A percentile compares a stretch with the other conserved stretches of the same genome.
Conservation (phyloP, 1,140 invertebrate genomes). For the Aporrectodea caliginosa region DNA sequence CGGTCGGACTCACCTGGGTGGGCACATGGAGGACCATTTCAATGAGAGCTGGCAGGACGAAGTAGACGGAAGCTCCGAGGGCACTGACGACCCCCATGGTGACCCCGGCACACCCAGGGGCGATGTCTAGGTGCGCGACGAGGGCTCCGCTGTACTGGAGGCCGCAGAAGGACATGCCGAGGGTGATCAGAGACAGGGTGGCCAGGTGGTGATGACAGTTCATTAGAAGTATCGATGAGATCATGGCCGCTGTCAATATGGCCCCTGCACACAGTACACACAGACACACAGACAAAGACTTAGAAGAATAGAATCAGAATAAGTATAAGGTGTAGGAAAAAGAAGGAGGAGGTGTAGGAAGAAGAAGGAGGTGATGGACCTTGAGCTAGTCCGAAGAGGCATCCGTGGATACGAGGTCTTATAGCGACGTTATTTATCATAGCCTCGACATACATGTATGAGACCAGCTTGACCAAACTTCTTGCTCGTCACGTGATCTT, state of each 20-base stretch:
- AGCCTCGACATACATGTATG: too few relatives aligned
- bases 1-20: not conserved
- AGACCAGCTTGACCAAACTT: too few relatives aligned
- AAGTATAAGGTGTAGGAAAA: too few relatives aligned
- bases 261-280: slow-evolving; percentile 3
- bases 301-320: too few relatives aligned
- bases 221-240: slow-evolving; percentile 8
- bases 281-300: too few relatives aligned
- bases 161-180: slow-evolving; percentile 4
- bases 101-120: not conserved
- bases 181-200: not conserved
- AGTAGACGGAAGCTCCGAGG: not conserved
- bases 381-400: too few relatives aligned
- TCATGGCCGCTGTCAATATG: not conserved
- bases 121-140: slow-evolving; percentile 5
- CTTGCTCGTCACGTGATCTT: too few relatives aligned
- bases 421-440: too few relatives aligned
- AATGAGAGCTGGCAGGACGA: not conserved
- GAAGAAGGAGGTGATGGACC: too few relatives aligned
- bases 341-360: too few relatives aligned
- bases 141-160: slow-evolving; percentile 15
- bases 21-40: not conserved
- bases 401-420: too few relatives aligned
- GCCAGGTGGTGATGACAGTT: not conserved
- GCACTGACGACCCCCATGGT: not conserved